Base-by-base conservation (phyloP, 2,113 vertebrate genomes). In the Rhinoptilus africanus region DNA sequence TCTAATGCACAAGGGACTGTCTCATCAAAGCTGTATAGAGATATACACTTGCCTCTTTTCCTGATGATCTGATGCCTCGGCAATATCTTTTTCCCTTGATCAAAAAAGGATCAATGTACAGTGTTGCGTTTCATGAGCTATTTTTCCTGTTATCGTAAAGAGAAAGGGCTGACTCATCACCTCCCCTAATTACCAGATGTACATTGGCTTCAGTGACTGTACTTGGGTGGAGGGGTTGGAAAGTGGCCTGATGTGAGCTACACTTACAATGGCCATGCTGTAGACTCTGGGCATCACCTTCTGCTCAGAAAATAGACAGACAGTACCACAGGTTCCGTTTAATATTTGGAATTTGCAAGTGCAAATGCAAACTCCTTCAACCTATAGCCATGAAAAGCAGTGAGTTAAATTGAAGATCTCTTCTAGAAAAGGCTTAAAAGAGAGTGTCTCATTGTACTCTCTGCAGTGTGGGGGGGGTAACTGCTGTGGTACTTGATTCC, bases 31-130 rank as follows among this genome's bases (percentile, higher is more conserved):
- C 50, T 77, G 19, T 48, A 8, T 22, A 71, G 63, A 71, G 37
- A 81, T 50, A 78, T 1, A 60, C 34, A 16, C 37, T 84, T 1
- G 0, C 7, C 51, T 92, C 79, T 71, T 79, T 94, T 88, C 51
- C 82, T 72, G 56, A 45, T 67, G 23, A 92, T 88, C 60, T 88
- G 75, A 86, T 86, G 56, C 32, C 64, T 94, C 72, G 84, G 91
- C 59, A 84, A 86, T 92, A 89, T 93, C 88, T 86, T 89, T 73
- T 84, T 63, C 83, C 45, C 91, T 89, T 92, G 68, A 95, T 94
- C 85, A 95, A 81, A 89, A 96, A 77, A 64, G 35, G 76, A 92
- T 97, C 95, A 37, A 95, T 97, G 45, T 37, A 37, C 10, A 30
- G 85, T 86, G 69, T 89, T 89, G 45, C 2, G 6, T 96, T 94